Base-by-base conservation (phyloP, 1,140 invertebrate genomes). In the Phocides pigmalion region DNA sequence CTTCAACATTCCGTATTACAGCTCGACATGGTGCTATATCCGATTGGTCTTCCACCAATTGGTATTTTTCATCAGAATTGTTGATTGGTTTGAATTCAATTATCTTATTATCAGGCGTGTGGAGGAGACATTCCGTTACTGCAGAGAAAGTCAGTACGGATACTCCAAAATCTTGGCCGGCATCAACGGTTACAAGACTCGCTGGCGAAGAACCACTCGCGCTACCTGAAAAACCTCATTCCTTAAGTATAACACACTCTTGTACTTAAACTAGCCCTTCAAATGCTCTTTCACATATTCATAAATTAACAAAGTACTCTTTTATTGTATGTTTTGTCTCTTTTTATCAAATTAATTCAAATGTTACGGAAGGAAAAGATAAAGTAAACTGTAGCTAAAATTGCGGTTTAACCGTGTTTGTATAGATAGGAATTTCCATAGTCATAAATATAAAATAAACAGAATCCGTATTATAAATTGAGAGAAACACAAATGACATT, bases 71-170 rank as follows among this genome's bases (percentile, higher is more conserved):
- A 35, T 76, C 49, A 5, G 67, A 69, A 12, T 72, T 47, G 51
- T 76, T 22, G 25, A 32, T 19, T 6, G 76, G 76, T 47, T 64
- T 77, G 32, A 80, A 73, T 12, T 64, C 50, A 22, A 80, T 59
- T 5, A 4, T 44, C 1, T 37, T 8, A n/a, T 39, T 2, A 2
- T 53, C 9, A 1, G 50, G 50, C 61, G 66, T 8, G 56, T 65
- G 12, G 22, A 79, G 32, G 1, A 64, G 62, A 53, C 76, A 79
- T 59, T 19, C 62, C 16, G 32, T 6, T 20, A 76, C 56, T 8
- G 37, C 22, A 12, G 47, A 22, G 3, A 9, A 17, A 1, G 68
- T 72, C 15, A 68, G 37, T 9, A 79, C 37, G 1, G 41, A 14
- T 4, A 51, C 32, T n/a, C 54, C 15, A 1, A 76, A 56, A 20